Percentiles rank a stretch among this genome's conserved stretches.
phyloP scores from a whole-genome alignment of 2,113 vertebrate genomes.

The Tragelaphus imberbis region DNA sequence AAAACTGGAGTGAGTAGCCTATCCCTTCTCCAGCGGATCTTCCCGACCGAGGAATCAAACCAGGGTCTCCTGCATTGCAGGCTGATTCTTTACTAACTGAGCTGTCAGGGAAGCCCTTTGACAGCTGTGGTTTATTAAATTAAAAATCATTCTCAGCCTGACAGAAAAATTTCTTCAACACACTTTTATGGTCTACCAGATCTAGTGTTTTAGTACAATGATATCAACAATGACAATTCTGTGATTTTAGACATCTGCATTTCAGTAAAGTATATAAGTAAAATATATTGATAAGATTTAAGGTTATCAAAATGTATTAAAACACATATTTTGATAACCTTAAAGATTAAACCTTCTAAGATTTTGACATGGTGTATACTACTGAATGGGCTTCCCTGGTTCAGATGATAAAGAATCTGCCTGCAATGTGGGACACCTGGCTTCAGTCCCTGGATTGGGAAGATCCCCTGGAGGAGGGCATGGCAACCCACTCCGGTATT shows the following conservation, averaged over 20 bases:
- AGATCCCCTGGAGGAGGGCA: not conserved
- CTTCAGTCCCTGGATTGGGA: not conserved
- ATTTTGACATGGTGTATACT: not conserved
- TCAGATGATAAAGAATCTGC: not conserved
- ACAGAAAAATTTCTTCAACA: not conserved
- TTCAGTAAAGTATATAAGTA: not conserved
- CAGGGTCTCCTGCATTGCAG: not conserved
- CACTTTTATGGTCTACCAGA: not conserved
- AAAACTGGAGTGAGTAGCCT: not conserved
- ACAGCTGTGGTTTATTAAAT: not conserved
- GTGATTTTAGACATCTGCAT: not conserved
- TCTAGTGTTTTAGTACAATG: not conserved
- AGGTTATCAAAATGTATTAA: conserved; percentile 2
- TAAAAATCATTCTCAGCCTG: not conserved
- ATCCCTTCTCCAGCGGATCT: not conserved
- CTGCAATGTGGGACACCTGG: not conserved
- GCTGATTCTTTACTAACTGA: not conserved
- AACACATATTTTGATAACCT: not conserved
- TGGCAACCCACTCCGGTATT: not conserved
- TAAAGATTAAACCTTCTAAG: not conserved
- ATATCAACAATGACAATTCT: not conserved
- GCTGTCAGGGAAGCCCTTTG: not conserved
- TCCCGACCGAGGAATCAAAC: accelerated
- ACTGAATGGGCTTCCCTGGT: not conserved
- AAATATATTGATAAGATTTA: conserved; percentile 14